phyloP scores from a whole-genome alignment of 2,888 invertebrate genomes.

The Globia sparganii region DNA sequence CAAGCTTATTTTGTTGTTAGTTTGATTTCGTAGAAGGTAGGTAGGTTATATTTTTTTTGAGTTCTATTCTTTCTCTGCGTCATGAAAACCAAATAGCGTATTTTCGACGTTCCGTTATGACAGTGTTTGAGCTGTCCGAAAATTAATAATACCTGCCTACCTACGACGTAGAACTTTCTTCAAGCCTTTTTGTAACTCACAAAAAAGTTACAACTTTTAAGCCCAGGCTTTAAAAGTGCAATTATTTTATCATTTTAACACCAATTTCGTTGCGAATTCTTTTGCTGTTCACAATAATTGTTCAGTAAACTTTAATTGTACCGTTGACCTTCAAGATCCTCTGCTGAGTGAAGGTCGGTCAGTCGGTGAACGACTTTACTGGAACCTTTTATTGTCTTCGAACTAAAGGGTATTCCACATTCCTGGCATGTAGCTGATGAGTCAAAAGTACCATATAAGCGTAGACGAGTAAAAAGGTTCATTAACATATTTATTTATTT shows the following conservation, averaged over 20 bases:
- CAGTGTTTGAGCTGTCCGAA: no score
- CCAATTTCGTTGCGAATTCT: conserved; percentile 11
- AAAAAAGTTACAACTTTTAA: not conserved
- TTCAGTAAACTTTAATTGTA: conserved; percentile 25
- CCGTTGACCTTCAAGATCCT: conserved; percentile 45
- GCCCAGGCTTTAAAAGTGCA: not conserved
- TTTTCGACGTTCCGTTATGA: not conserved
- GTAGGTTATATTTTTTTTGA: no score
- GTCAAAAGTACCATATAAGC: conserved; percentile 20
- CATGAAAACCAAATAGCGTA: no score
- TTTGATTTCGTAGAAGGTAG: no score
- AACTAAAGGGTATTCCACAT: conserved; percentile 61
- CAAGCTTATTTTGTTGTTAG: no score
- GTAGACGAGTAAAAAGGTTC: not conserved
- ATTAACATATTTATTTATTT: conserved; percentile 54
- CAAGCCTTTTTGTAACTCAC: not conserved
- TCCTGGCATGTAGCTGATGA: conserved; percentile 41
- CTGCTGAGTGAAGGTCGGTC: conserved; percentile 46
- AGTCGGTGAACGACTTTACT: conserved; percentile 33
- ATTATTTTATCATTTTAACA: conserved; percentile 7
- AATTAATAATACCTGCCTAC: not conserved
- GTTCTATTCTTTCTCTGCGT: no score
- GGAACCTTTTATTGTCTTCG: conserved; percentile 50
- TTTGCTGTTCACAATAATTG: conserved; percentile 26
- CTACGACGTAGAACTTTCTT: not conserved